A percentile compares a stretch with the other conserved stretches of the same genome.
Evolutionary conservation across 2,888 invertebrate genomes (phyloP).

Genomic region (Synergus laeviventris): DNA sequence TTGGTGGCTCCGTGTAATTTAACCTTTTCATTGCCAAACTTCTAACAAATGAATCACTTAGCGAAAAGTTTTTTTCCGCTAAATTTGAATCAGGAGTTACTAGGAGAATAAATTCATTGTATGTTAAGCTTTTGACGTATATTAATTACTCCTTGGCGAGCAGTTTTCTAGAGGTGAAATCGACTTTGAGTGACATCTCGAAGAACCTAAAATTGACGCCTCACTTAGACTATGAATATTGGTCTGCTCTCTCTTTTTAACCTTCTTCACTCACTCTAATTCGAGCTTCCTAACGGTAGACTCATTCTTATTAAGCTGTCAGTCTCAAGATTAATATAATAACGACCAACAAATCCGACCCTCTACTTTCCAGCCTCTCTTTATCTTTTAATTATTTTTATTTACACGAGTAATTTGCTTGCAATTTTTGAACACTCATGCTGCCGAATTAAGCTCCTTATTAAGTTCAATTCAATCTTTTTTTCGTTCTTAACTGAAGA

Average conservation of each 20-base stretch:
- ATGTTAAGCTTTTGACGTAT: background rate
- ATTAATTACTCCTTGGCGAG: background rate
- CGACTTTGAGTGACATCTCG: constrained; percentile 25
- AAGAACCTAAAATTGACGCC: background rate
- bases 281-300: constrained; percentile 29
- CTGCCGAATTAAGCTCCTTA: background rate
- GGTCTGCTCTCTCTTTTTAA: constrained; percentile 15
- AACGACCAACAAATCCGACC: constrained; percentile 46
- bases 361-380: constrained; percentile 10
- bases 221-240: constrained; percentile 3
- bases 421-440: constrained; percentile 3
- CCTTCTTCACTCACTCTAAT: background rate
- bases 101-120: background rate
- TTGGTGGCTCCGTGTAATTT: constrained; percentile 25
- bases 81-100: background rate
- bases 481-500: background rate
- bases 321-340: constrained; percentile 58
- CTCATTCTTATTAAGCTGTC: constrained; percentile 57
- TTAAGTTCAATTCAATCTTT: background rate
- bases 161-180: background rate
- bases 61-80: background rate
- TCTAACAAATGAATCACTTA: background rate
- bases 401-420: constrained; percentile 30
- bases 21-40: constrained; percentile 35
- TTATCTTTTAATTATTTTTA: constrained; percentile 31